These are phyloP conservation scores for Sander lucioperca DNA, from an alignment of 2,113 vertebrate species.

Conservation along the genomic window DNA sequence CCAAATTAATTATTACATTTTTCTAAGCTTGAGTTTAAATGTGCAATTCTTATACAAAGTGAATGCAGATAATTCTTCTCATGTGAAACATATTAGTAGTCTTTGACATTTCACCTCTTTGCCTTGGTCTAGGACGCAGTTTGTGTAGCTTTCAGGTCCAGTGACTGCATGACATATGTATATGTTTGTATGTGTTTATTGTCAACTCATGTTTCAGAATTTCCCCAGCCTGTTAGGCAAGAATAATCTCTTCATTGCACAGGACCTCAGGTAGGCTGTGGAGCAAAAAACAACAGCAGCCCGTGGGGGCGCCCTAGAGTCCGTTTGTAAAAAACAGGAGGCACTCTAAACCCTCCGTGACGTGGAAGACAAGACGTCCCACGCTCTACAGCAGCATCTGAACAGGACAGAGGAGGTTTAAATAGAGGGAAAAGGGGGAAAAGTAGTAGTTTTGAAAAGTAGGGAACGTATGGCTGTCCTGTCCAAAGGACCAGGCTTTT, in stretches of 20 bases:
- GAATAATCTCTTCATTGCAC: slow-evolving; percentile 55
- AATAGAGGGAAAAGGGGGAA: not conserved
- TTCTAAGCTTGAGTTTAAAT: slow-evolving; percentile 48
- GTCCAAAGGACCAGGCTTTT: not conserved
- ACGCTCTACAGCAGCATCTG: slow-evolving; percentile 51
- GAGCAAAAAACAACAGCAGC: slow-evolving; percentile 18
- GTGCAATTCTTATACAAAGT: slow-evolving; percentile 61
- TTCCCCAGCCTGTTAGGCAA: not conserved
- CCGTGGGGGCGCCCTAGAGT: slow-evolving; percentile 3
- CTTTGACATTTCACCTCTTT: slow-evolving; percentile 15
- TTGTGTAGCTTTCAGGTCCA: slow-evolving; percentile 36
- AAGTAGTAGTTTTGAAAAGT: too few species aligned
- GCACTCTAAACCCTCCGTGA: slow-evolving; percentile 43
- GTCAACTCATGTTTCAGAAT: not conserved
- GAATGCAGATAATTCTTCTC: slow-evolving; percentile 54
- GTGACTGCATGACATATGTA: not conserved
- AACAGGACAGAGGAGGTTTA: slow-evolving; percentile 25
- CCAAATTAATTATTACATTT: slow-evolving; percentile 38
- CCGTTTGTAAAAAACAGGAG: slow-evolving; percentile 35
- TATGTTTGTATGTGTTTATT: slow-evolving; percentile 25
- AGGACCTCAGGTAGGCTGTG: slow-evolving; percentile 15
- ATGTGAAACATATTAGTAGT: slow-evolving; percentile 30
- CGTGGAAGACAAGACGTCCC: slow-evolving; percentile 22
- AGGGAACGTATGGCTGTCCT: slow-evolving; percentile 19
- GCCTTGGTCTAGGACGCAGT: not conserved